Evolutionary conservation across 1,140 invertebrate genomes (phyloP).

Genomic region (Magallana angulata): DNA sequence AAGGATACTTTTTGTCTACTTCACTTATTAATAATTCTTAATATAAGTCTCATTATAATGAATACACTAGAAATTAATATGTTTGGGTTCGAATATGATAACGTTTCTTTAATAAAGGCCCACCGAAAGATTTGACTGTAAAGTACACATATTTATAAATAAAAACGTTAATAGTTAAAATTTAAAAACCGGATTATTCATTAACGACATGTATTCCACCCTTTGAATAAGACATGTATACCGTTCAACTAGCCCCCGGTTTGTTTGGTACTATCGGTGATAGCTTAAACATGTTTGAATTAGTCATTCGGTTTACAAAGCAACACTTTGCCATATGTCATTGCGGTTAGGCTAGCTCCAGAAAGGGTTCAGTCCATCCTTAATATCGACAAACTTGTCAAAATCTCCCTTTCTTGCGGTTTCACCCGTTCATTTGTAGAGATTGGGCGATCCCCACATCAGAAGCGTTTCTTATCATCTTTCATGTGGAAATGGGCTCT

Average conservation of each 20-base stretch:
- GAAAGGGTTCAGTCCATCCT: conserved; percentile 2
- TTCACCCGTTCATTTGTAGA: conserved; percentile 13
- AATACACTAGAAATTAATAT: too few species aligned
- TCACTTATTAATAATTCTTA: too few species aligned
- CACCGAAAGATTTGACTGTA: too few species aligned
- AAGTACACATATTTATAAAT: too few species aligned
- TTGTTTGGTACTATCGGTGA: neutral
- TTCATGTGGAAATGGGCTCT: neutral
- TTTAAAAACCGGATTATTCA: too few species aligned
- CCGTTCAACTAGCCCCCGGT: neutral
- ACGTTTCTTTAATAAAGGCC: too few species aligned
- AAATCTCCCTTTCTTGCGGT: conserved; percentile 20
- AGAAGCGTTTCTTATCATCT: neutral
- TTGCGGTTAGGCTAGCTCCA: neutral
- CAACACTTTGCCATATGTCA: conserved; percentile 25
- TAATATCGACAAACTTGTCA: neutral
- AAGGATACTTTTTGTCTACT: conserved; percentile 4
- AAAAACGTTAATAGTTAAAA: too few species aligned
- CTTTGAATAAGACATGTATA: too few species aligned
- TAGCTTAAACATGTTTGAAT: conserved; percentile 12
- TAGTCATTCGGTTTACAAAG: conserved; percentile 17
- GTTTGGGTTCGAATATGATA: too few species aligned
- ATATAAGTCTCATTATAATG: too few species aligned
- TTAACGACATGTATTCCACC: too few species aligned
- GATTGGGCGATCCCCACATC: neutral